These are phyloP conservation scores for Laspeyria flexula DNA, from an alignment of 2,888 invertebrate species.

Conservation along the genomic window DNA sequence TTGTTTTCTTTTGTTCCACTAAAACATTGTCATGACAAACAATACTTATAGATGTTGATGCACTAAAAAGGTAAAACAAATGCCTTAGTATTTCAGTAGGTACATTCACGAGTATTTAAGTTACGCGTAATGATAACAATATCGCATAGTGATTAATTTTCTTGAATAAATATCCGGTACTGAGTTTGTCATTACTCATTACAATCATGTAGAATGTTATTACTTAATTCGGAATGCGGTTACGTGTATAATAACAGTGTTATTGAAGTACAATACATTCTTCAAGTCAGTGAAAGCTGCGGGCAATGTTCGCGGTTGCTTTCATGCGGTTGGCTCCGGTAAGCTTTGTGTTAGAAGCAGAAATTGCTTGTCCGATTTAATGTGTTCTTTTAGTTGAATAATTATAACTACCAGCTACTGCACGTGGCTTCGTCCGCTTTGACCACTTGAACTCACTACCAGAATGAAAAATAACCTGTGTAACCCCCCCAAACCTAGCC, in stretches of 20 bases:
- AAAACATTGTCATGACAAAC: no score
- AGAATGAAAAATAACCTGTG: no score
- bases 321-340: constrained; percentile 55
- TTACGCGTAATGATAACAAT: no score
- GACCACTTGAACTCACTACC: no score
- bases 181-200: background rate
- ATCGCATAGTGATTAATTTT: background rate
- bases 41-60: no score
- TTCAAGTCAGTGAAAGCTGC: constrained; percentile 64
- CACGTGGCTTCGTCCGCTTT: no score
- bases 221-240: constrained; percentile 47
- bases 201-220: constrained; percentile 25
- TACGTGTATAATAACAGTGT: constrained; percentile 40
- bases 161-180: background rate
- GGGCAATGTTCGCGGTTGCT: constrained; percentile 60
- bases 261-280: constrained; percentile 45
- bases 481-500: no score
- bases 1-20: no score
- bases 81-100: no score
- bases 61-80: no score
- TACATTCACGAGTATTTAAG: no score
- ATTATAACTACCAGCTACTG: constrained; percentile 6
- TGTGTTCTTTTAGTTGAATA: constrained; percentile 17
- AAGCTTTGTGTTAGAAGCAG: constrained; percentile 58
- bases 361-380: constrained; percentile 53